A percentile compares a stretch with the other conserved stretches of the same genome.
These are phyloP conservation scores for Geococcyx californianus DNA, from an alignment of 2,113 vertebrate genomes.

Conservation along the genomic window DNA sequence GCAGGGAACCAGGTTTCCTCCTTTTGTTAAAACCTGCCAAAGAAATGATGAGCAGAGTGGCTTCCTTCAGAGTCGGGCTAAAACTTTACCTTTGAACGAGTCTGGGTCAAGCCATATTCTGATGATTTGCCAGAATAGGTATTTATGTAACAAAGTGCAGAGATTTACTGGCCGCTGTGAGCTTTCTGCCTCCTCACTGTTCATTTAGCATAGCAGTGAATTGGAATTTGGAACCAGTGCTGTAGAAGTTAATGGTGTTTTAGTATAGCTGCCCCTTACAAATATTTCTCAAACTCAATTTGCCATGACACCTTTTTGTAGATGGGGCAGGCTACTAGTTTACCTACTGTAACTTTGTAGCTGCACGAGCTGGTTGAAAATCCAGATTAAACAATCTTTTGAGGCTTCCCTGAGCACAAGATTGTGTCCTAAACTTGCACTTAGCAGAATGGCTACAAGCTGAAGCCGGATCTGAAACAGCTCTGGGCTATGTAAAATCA, in stretches of 20 bases:
- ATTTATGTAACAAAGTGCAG: not conserved
- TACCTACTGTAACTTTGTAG: not conserved
- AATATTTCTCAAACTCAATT: not conserved
- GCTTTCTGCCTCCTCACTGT: not conserved
- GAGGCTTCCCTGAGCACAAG: not conserved
- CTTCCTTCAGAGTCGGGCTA: not conserved
- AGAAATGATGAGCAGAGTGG: not conserved
- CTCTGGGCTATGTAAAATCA: not conserved
- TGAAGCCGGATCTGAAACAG: not conserved
- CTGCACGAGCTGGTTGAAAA: not conserved
- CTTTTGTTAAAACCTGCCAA: not conserved
- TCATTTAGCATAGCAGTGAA: not conserved
- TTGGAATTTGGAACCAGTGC: not conserved
- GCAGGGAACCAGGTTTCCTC: not conserved
- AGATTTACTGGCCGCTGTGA: not conserved
- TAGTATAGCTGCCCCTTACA: not conserved
- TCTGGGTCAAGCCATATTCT: not conserved
- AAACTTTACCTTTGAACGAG: not conserved
- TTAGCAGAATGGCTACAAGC: not conserved
- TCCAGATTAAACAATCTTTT: not conserved
- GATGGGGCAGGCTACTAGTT: not conserved
- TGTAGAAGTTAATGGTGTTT: not conserved
- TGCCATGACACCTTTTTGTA: not conserved
- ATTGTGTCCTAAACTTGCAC: not conserved
- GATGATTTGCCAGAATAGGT: not conserved